These are phyloP conservation scores for Achlya flavicornis DNA, from an alignment of 2,888 invertebrate species.

Conservation along the genomic window DNA sequence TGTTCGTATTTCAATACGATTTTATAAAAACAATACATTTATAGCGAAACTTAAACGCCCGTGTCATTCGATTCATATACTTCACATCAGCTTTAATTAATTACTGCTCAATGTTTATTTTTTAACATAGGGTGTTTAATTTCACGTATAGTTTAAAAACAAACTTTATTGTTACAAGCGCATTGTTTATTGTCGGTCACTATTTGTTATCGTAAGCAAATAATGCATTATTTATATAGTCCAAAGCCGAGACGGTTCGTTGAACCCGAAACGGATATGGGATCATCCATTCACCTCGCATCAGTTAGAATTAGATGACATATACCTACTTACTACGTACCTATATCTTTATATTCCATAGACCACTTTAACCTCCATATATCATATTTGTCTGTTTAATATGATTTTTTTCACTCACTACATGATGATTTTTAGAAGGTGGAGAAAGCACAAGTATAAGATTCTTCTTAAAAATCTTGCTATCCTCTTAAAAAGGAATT, in stretches of 20 bases:
- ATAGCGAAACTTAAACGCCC: background rate
- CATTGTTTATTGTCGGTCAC: slow-evolving; percentile 37
- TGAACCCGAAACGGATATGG: slow-evolving; percentile 27
- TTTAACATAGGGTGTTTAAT: background rate
- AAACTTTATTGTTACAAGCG: slow-evolving; percentile 35
- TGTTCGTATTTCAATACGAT: no score
- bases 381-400: no score
- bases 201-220: slow-evolving; percentile 37
- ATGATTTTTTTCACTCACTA: no score
- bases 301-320: background rate
- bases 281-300: slow-evolving; percentile 26
- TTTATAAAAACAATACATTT: no score
- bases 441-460: no score
- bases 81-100: background rate
- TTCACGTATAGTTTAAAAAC: slow-evolving; percentile 19
- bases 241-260: slow-evolving; percentile 36
- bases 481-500: no score
- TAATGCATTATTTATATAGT: slow-evolving; percentile 34
- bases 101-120: background rate
- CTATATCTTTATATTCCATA: background rate
- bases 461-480: no score
- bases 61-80: background rate
- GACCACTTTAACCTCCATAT: no score
- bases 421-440: no score
- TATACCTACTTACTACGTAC: background rate